A percentile compares a stretch with the other conserved stretches of the same genome.
Conservation (phyloP, 2,888 invertebrate species). For the Phania funesta region DNA sequence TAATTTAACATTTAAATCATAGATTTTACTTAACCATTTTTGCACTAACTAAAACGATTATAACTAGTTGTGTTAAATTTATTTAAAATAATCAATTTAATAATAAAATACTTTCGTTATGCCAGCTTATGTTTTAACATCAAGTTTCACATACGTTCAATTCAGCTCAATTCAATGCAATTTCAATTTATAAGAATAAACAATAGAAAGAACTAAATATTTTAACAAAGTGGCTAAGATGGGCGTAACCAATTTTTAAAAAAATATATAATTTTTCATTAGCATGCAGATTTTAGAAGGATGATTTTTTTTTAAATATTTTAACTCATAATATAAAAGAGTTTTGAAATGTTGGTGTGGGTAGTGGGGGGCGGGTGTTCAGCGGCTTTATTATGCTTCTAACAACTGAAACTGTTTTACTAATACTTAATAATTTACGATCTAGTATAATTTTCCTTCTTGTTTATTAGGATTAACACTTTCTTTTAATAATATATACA, state of each 20-base stretch:
- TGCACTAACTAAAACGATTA: constrained; percentile 9
- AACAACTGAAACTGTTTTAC: not conserved
- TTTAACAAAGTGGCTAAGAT: not conserved
- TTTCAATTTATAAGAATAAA: too few species aligned
- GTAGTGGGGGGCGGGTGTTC: too few species aligned
- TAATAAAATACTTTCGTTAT: constrained; percentile 53
- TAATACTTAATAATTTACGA: not conserved
- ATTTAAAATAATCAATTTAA: constrained; percentile 8
- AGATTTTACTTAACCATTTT: constrained; percentile 23
- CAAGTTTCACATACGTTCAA: not conserved
- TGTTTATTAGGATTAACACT: not conserved
- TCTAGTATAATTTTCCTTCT: not conserved
- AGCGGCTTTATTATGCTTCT: not conserved
- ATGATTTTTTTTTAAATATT: not conserved
- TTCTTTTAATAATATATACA: not conserved
- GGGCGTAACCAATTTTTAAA: too few species aligned
- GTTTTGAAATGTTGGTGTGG: not conserved
- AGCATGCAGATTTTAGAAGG: too few species aligned
- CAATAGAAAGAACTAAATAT: too few species aligned
- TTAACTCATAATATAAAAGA: not conserved
- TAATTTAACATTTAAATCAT: constrained; percentile 12
- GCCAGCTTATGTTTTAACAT: constrained; percentile 12
- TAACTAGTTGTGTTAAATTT: not conserved
- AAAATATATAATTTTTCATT: too few species aligned
- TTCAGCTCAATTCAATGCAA: too few species aligned